A percentile compares a stretch with the other conserved stretches of the same genome.
Conservation (phyloP, 2,888 invertebrate genomes). For the Anoplius nigerrimus region DNA sequence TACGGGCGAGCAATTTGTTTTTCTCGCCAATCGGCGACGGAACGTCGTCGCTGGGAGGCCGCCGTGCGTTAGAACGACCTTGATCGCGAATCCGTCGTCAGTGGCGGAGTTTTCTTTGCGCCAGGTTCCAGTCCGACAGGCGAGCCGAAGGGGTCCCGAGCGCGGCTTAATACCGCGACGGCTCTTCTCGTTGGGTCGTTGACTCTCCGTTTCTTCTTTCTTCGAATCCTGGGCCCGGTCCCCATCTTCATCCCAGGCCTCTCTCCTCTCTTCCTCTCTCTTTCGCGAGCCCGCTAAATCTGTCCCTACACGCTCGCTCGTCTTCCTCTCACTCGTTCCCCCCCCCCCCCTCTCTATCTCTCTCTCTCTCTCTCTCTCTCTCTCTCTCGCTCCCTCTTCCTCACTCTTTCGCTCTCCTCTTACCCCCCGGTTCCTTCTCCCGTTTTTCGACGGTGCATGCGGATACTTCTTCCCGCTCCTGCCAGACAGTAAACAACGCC, state of each 20-base stretch:
- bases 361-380: not conserved
- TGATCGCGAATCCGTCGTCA: slow-evolving; percentile 39
- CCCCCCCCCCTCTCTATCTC: slow-evolving; percentile 7
- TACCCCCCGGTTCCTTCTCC: slow-evolving; percentile 14
- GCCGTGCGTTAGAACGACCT: slow-evolving; percentile 24
- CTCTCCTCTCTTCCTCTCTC: slow-evolving; percentile 16
- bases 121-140: too few species aligned
- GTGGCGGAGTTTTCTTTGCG: slow-evolving; percentile 20
- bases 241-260: slow-evolving; percentile 55
- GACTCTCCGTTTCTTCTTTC: slow-evolving; percentile 71
- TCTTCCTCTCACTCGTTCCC: slow-evolving; percentile 12
- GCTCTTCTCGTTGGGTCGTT: slow-evolving; percentile 67
- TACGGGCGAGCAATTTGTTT: not conserved
- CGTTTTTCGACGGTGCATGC: slow-evolving; percentile 53
- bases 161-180: slow-evolving; percentile 58
- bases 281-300: slow-evolving; percentile 42
- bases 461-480: slow-evolving; percentile 55
- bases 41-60: not conserved
- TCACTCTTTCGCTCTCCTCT: slow-evolving; percentile 7
- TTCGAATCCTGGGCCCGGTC: slow-evolving; percentile 67
- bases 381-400: slow-evolving; percentile 37
- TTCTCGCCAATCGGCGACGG: not conserved
- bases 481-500: slow-evolving; percentile 70
- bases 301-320: slow-evolving; percentile 16
- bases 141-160: slow-evolving; percentile 41